phyloP scores from a whole-genome alignment of 2,113 vertebrate genomes.

The Thomomys bottae region DNA sequence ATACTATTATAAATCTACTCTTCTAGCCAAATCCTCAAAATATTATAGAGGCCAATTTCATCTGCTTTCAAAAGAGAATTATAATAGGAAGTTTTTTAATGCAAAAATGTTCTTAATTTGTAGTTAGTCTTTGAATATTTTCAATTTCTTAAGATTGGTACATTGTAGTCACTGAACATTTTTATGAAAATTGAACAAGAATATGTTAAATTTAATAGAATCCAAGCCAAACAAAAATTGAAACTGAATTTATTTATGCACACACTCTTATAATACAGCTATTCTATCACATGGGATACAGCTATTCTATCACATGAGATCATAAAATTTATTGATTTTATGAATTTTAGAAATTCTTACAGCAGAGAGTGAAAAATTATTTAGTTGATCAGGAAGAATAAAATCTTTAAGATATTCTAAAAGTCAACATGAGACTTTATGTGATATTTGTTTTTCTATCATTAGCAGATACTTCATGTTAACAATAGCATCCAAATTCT shows the following conservation, averaged over 20 bases:
- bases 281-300: background rate
- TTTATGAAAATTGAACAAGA: background rate
- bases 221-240: background rate
- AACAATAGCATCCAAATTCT: background rate
- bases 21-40: background rate
- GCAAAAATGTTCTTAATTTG: background rate
- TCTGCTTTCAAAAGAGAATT: conserved; percentile 2
- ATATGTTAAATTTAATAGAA: background rate
- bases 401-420: conserved; percentile 36
- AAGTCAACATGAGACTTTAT: background rate
- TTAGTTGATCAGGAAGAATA: background rate
- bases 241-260: background rate
- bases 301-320: background rate
- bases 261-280: background rate
- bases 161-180: background rate
- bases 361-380: background rate
- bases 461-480: background rate
- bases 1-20: background rate
- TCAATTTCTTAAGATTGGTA: background rate
- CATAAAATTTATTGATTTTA: conserved; percentile 12
- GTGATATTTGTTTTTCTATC: background rate
- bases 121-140: background rate
- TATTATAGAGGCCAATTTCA: background rate
- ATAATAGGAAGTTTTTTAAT: background rate
- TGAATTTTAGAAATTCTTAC: background rate